phyloP scores from a whole-genome alignment of 2,888 invertebrate genomes.

The Hypselothyrea guttata region DNA sequence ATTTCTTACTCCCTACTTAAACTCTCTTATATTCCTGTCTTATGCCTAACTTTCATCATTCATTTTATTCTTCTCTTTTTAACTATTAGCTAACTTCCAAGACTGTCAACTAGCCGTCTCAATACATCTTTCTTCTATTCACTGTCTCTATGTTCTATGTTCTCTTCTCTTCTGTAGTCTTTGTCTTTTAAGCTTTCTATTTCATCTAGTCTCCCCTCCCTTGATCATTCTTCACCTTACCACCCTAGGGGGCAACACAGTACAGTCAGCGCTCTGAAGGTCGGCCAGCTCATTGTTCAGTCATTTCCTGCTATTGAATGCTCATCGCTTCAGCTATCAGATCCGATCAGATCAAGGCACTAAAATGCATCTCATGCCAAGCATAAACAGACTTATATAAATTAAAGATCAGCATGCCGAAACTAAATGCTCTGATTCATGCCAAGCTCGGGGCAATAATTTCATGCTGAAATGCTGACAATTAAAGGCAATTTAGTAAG shows the following conservation, averaged over 20 bases:
- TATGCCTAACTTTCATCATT: too few species aligned
- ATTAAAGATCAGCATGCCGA: conserved; percentile 27
- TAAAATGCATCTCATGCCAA: conserved; percentile 4
- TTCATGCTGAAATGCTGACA: conserved; percentile 37
- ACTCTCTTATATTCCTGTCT: too few species aligned
- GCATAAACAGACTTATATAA: conserved; percentile 1
- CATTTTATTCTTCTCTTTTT: too few species aligned
- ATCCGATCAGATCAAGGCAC: conserved; percentile 8
- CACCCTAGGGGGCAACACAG: conserved; percentile 19
- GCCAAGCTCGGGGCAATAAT: conserved; percentile 28
- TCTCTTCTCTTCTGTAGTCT: too few species aligned
- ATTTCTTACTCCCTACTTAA: too few species aligned
- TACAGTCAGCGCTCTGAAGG: conserved; percentile 30
- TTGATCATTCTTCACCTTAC: neutral
- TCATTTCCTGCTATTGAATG: conserved; percentile 59
- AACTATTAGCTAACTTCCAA: too few species aligned
- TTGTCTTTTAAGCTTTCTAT: neutral
- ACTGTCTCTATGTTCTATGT: too few species aligned
- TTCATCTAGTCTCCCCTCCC: too few species aligned
- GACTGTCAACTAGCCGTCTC: too few species aligned
- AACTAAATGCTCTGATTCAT: conserved; percentile 45
- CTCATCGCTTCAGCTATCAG: conserved; percentile 2
- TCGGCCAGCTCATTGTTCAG: conserved; percentile 50
- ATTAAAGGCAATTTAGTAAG: conserved; percentile 48
- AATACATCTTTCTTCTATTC: too few species aligned